phyloP scores from a whole-genome alignment of 2,888 invertebrate genomes.

The Lacanobia wlatinum region DNA sequence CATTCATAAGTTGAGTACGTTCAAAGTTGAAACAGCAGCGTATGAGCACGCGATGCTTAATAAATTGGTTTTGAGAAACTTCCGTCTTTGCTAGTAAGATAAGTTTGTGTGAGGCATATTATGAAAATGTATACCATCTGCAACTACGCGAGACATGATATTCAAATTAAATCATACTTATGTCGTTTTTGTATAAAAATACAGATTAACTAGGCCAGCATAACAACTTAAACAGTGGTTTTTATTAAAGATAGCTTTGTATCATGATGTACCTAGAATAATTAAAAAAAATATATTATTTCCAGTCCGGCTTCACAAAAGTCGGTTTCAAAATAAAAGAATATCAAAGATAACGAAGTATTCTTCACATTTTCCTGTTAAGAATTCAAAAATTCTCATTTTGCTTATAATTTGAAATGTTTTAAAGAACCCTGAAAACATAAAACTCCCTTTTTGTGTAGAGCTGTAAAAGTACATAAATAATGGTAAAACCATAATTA shows the following conservation, averaged over 20 bases:
- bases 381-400: not conserved
- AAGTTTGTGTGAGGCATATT: conserved; percentile 1
- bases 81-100: not conserved
- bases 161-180: not conserved
- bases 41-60: conserved; percentile 2
- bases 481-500: not conserved
- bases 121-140: not conserved
- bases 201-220: not conserved
- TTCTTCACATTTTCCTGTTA: not conserved
- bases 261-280: not conserved
- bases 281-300: not conserved
- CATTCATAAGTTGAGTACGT: conserved; percentile 1
- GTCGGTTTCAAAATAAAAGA: not conserved
- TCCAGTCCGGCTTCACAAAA: not conserved
- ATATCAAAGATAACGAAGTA: not conserved
- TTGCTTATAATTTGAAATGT: not conserved
- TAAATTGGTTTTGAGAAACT: conserved; percentile 26
- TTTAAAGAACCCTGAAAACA: not conserved
- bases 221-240: not conserved
- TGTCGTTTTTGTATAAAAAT: not conserved
- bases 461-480: not conserved
- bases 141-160: not conserved
- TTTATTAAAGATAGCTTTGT: not conserved
- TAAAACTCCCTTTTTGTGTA: not conserved
- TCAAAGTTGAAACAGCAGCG: conserved; percentile 4